Evolutionary conservation across 2,888 invertebrate genomes (phyloP), one percentile per base, ranked within the genome.

Genomic region (Drosophila birchii): DNA sequence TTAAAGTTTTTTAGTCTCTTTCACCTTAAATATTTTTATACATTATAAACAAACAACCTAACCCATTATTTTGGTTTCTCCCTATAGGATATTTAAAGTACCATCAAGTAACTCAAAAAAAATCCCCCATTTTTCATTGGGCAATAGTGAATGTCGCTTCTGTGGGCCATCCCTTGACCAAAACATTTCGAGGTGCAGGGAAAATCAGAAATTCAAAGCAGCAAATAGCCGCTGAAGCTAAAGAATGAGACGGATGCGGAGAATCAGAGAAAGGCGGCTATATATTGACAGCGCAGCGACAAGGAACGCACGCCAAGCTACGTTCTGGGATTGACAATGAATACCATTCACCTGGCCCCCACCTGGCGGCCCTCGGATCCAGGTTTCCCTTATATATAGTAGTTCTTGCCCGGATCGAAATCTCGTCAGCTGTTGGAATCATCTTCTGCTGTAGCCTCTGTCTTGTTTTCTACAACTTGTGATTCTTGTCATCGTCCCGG

Each of bases 81-180:
- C 11, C 1, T 5, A 5, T 11, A 38, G 26, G 26, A 41, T 49
- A 49, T 36, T 51, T 5, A 11, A 36, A 32, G 23, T 23, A 20
- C 53, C 71, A 59, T 29, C 7, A 36, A 12, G 23, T 26, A 18
- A 67, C 64, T 71, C 44, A 58, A 64, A 68, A 69, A 69, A 70
- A n/a, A 16, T 43, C 36, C 26, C 41, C 7, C 61, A 69, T 70
- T 68, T 75, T 68, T 75, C 76, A 80, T 55, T 53, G 64, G 49
- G 9, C 45, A 72, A 75, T 86, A 82, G 87, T 87, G 82, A 82
- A 87, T 73, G 75, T 59, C 54, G 81, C 61, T 63, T 23, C 53
- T 51, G 44, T 54, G 51, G 49, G 29, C 57, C 43, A 58, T 70
- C 61, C 80, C 75, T 86, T 79, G 79, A 84, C 78, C 79, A 64